Evolutionary conservation across 2,113 vertebrate species (phyloP), one percentile per base, ranked within the genome.

Genomic region (Pithys albifrons): DNA sequence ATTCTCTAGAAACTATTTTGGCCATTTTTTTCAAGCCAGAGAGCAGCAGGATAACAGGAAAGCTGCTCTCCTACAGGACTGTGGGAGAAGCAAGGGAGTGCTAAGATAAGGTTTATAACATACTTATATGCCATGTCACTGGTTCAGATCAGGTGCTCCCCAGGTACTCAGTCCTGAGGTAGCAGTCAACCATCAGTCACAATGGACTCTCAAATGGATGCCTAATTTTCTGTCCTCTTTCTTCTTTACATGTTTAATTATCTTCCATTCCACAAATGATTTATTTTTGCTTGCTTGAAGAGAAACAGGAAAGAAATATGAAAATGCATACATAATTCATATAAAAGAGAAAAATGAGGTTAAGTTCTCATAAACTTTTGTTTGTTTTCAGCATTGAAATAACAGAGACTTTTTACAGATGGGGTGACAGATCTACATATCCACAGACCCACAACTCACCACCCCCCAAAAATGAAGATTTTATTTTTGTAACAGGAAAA

Each of bases 251-350:
- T 51, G 48, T 91, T 93, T 94, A 64, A 84, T 88, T 89, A 82
- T 69, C 87, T 80, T 49, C 79, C 66, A 43, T 85, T 95, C 58
- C 76, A 72, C 37, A 76, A 70, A 37, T 69, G 79, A 64, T 96
- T 97, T 84, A 62, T 85, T 96, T 96, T 89, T 51, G 52, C 58
- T 92, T 82, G 45, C 65, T 94, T 91, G 82, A 46, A 74, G 29
- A 93, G 88, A 82, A 79, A 13, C 27, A 73, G 48, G 52, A 91
- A 87, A 52, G 45, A 91, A 78, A 86, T 78, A 88, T 64, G 71
- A 80, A 96, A 93, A 49, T 33, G 25, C 2, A n/a, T 76, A 87
- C 39, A 33, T 19, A 87, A 54, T 43, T 67, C 39, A 25, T 72
- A 89, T 74, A 69, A 64, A 95, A 59, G 66, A 37, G 46, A 31